Conservation (phyloP, 2,888 invertebrate species). For the Chalcis sispes region DNA sequence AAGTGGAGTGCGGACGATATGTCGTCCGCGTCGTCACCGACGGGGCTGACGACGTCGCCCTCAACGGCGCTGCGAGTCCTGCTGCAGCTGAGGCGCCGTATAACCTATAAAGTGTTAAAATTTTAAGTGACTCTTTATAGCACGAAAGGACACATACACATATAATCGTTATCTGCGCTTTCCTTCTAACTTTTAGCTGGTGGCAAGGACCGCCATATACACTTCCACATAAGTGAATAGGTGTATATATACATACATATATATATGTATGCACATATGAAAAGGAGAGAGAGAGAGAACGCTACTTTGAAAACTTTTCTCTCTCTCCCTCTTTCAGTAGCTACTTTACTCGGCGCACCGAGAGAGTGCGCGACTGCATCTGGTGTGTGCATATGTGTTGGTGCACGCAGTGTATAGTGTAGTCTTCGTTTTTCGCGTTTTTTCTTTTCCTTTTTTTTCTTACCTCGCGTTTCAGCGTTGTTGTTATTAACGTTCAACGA, state of each 20-base stretch:
- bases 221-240: no score
- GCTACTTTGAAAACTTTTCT: constrained; percentile 14
- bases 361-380: constrained; percentile 36
- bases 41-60: constrained; percentile 8
- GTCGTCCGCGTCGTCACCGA: constrained; percentile 15
- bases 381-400: neutral
- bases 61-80: constrained; percentile 28
- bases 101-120: constrained; percentile 45
- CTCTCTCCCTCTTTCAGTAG: neutral
- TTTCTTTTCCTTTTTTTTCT: neutral
- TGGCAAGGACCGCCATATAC: constrained; percentile 29
- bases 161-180: no score
- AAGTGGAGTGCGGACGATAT: neutral
- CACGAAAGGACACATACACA: no score
- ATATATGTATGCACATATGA: constrained; percentile 33
- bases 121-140: no score
- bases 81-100: constrained; percentile 26
- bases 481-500: neutral
- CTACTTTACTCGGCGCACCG: constrained; percentile 30
- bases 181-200: neutral
- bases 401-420: neutral
- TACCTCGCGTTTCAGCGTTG: neutral
- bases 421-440: neutral
- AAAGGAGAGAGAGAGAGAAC: constrained; percentile 50
- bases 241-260: constrained; percentile 28